Conservation (phyloP, 2,797 vertebrate species). For the Falco naumanni region DNA sequence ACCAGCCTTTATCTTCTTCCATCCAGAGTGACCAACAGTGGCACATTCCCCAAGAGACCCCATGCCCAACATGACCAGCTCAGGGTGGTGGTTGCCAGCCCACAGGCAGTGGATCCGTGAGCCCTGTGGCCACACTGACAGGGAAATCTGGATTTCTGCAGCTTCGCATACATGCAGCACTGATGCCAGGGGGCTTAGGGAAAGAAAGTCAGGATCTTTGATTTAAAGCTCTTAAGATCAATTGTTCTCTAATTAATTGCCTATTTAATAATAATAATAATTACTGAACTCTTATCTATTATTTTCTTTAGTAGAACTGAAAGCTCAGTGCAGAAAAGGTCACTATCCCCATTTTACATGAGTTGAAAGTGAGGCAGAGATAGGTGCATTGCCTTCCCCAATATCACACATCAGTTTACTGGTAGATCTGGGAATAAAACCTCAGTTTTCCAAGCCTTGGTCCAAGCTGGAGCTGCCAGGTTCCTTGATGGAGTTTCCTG, state of each 20-base stretch:
- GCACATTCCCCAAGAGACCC: background rate
- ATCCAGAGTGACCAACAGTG: background rate
- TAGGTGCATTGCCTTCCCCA: background rate
- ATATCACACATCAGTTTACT: background rate
- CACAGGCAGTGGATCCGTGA: accelerated
- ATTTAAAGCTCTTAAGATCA: background rate
- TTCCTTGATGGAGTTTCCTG: background rate
- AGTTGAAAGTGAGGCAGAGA: background rate
- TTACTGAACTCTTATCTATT: background rate
- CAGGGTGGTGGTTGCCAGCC: background rate
- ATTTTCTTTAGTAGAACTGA: background rate
- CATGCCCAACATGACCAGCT: background rate
- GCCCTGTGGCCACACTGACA: background rate
- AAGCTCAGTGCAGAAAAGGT: background rate
- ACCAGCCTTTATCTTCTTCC: background rate
- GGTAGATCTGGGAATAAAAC: background rate
- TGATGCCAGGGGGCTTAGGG: background rate
- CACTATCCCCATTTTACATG: background rate
- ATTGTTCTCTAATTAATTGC: background rate
- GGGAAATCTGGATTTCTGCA: background rate
- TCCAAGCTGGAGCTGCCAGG: background rate
- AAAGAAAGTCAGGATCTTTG: background rate
- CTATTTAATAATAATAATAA: background rate
- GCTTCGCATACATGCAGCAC: background rate
- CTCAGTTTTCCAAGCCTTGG: background rate